These are phyloP conservation scores for Athalia circularis DNA, from an alignment of 2,888 invertebrate species.

Conservation along the genomic window DNA sequence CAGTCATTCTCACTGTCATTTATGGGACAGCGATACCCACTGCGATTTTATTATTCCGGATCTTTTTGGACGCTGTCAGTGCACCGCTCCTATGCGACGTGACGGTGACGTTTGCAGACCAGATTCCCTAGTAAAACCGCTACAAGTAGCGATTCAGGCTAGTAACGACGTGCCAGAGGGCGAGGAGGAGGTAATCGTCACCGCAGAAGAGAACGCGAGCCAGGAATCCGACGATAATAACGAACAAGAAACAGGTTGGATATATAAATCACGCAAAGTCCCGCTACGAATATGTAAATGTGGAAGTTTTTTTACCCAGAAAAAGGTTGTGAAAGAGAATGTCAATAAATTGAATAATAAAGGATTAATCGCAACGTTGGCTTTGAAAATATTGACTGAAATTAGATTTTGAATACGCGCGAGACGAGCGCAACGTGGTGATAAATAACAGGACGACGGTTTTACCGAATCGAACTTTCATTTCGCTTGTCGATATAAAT, in stretches of 20 bases:
- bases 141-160: conserved; percentile 46
- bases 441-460: too few species aligned
- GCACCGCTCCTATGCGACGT: conserved; percentile 75
- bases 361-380: too few species aligned
- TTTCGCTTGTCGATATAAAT: too few species aligned
- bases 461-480: too few species aligned
- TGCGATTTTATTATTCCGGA: conserved; percentile 94
- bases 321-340: too few species aligned
- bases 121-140: conserved; percentile 73
- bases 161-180: conserved; percentile 41
- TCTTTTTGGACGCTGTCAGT: conserved; percentile 91
- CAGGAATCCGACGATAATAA: conserved; percentile 32
- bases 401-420: too few species aligned
- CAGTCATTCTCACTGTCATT: conserved; percentile 90
- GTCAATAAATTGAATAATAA: too few species aligned
- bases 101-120: conserved; percentile 73
- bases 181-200: conserved; percentile 24
- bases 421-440: too few species aligned
- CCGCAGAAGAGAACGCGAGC: conserved; percentile 43
- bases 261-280: background rate
- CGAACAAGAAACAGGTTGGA: conserved; percentile 23
- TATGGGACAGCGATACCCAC: conserved; percentile 89
- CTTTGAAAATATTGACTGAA: too few species aligned
- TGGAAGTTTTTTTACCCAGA: too few species aligned
- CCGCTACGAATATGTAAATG: too few species aligned